Evolutionary conservation across 2,113 vertebrate species (phyloP), one percentile per base, ranked within the genome.

Genomic region (Cnemophilus loriae): DNA sequence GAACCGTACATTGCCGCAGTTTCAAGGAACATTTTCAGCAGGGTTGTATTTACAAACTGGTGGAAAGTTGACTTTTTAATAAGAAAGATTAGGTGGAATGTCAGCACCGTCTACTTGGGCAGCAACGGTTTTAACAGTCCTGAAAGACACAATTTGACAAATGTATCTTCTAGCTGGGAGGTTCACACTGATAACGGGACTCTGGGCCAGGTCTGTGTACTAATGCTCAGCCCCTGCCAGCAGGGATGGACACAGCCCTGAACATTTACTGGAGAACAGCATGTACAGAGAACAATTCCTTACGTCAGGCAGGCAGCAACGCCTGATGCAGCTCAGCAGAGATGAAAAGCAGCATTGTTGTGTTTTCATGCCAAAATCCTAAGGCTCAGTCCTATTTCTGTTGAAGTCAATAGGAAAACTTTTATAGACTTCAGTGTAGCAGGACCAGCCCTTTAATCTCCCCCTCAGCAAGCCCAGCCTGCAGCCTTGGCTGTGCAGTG

Each of bases 241-340:
- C 87, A 65, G 91, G 78, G 73, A 46, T 44, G 59, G 90, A 50
- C 24, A 87, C 79, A 90, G 19, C 85, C 59, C 47, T 13, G 13
- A 13, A 33, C 49, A 68, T 84, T 89, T 55, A 16, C 60, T 39
- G 44, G 39, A 92, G 96, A 91, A 94, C 95, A 96, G 26, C 70
- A 42, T 53, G 77, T 91, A 18, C 96, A 91, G 81, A 83, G 95
- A 91, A 90, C 95, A 94, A 75, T n/a, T 60, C 47, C 87, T 93
- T 53, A 84, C n/a, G 5, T 82, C 57, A 93, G 81, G 81, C 91
- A 85, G 79, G 52, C 76, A 80, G 24, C 76, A 60, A 17, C 4
- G 49, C 8, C 16, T 50, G 61, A 20, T 76, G 83, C 55, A 91
- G 16, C 0, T 73, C 52, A 84, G 80, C 84, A 39, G 32, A 94